These are phyloP conservation scores for Cynopterus sphinx DNA, from an alignment of 2,797 vertebrate genomes.

Conservation along the genomic window DNA sequence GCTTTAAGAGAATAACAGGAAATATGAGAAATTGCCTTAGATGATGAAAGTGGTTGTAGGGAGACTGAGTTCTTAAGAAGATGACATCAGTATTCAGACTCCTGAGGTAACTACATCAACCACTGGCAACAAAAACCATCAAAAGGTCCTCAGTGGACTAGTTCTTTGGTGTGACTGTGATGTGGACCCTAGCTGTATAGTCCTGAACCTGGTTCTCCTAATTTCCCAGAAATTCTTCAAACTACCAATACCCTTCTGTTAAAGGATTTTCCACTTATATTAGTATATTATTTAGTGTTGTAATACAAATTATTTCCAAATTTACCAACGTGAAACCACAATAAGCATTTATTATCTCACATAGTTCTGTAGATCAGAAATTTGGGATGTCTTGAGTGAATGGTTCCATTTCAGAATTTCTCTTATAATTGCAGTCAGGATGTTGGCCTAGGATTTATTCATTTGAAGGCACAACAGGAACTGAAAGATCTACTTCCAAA, in stretches of 20 bases:
- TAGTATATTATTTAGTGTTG: background rate
- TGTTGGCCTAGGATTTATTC: background rate
- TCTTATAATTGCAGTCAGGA: background rate
- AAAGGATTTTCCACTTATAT: background rate
- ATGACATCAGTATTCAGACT: background rate
- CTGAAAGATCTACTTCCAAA: background rate
- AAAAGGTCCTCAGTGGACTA: background rate
- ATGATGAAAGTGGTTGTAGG: background rate
- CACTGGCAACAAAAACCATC: background rate
- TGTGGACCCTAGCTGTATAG: background rate
- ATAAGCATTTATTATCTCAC: background rate
- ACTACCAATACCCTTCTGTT: background rate
- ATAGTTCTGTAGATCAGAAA: background rate
- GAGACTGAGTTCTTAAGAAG: background rate
- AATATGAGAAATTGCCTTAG: background rate
- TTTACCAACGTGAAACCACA: background rate
- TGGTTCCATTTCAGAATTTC: background rate
- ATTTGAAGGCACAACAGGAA: background rate
- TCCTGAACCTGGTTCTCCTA: background rate
- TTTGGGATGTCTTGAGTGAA: background rate
- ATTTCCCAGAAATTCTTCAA: background rate
- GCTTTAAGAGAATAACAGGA: background rate
- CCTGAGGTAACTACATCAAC: too few species aligned
- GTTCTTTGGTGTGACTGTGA: background rate
- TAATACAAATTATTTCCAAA: background rate